phyloP scores from a whole-genome alignment of 2,113 vertebrate genomes.

The Microcebus griseorufus region DNA sequence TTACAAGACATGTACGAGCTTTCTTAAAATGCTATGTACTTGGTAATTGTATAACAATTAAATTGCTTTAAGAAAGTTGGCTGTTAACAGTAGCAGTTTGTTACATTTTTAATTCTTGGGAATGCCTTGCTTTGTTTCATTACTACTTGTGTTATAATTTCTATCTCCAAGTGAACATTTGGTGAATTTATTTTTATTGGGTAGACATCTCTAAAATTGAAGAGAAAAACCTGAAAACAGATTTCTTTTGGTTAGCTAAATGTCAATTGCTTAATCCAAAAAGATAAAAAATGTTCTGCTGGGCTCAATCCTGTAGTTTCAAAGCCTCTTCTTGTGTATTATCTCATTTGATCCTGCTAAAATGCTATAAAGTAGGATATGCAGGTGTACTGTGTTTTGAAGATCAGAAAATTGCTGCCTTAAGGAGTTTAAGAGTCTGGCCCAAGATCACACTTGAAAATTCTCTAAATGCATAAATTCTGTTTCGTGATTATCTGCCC shows the following conservation, averaged over 20 bases:
- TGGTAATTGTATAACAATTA: conserved; percentile 47
- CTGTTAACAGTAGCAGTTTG: conserved; percentile 43
- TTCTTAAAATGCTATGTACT: conserved; percentile 36
- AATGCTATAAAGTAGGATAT: not conserved
- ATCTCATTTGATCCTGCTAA: not conserved
- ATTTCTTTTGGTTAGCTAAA: conserved; percentile 74
- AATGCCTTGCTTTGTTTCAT: conserved; percentile 66
- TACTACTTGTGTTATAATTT: conserved; percentile 65
- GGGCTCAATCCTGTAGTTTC: conserved; percentile 35
- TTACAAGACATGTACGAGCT: not conserved
- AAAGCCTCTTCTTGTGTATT: conserved; percentile 3
- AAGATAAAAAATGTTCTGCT: conserved; percentile 74
- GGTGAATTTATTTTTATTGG: conserved; percentile 78
- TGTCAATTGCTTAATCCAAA: conserved; percentile 76
- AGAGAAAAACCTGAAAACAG: conserved; percentile 47
- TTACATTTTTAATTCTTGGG: conserved; percentile 57
- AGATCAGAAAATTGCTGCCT: not conserved
- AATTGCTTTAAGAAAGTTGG: conserved; percentile 57
- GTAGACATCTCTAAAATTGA: conserved; percentile 72
- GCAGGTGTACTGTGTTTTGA: not conserved
- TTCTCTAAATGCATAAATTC: not conserved
- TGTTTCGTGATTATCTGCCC: not conserved
- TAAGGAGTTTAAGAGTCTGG: not conserved
- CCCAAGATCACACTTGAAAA: not conserved
- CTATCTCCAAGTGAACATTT: conserved; percentile 75